Evolutionary conservation across 1,140 invertebrate genomes (phyloP), one percentile per base, ranked within the genome.

Genomic region (Platorchestia sp.): DNA sequence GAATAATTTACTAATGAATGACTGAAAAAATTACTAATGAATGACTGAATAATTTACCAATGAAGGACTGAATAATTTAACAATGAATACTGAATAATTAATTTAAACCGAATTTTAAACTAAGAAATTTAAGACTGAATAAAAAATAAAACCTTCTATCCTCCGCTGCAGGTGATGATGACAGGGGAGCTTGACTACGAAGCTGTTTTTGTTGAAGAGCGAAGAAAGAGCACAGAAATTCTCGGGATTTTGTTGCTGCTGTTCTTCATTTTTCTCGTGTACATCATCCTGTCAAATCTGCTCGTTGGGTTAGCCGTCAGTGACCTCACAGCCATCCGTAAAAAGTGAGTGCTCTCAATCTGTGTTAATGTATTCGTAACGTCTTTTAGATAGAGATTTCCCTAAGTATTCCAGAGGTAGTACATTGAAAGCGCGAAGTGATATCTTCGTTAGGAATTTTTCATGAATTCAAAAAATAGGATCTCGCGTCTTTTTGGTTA

Each of bases 101-200:
- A n/a, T n/a, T n/a, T n/a, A n/a, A n/a, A n/a, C n/a, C n/a, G n/a
- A n/a, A n/a, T n/a, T n/a, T n/a, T n/a, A n/a, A n/a, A n/a, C n/a
- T n/a, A n/a, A n/a, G n/a, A n/a, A n/a, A n/a, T n/a, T n/a, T n/a
- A 6, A 51, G 47, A 75, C 27, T 75, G 27, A 3, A 75, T 75
- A 36, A 75, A 22, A 22, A 22, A 27, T 75, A 75, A 75, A 10
- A 14, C 59, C 27, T 75, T 75, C 27, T 89, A 3, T 42, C 27
- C 51, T 87, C 86, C 42, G 95, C 59, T 98, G 0, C 98, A 99
- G 14, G 98, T 99, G 93, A 99, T 99, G 98, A 98, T 99, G 98
- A 98, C 98, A 0, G 98, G 98, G 0, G 98, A 99, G 97, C 97
- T 99, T 51, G 98, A 99, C 97, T 99, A 98, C 96, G 98, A 98